Evolutionary conservation across 1,140 invertebrate genomes (phyloP).

Genomic region (Muscidifurax raptorellus): DNA sequence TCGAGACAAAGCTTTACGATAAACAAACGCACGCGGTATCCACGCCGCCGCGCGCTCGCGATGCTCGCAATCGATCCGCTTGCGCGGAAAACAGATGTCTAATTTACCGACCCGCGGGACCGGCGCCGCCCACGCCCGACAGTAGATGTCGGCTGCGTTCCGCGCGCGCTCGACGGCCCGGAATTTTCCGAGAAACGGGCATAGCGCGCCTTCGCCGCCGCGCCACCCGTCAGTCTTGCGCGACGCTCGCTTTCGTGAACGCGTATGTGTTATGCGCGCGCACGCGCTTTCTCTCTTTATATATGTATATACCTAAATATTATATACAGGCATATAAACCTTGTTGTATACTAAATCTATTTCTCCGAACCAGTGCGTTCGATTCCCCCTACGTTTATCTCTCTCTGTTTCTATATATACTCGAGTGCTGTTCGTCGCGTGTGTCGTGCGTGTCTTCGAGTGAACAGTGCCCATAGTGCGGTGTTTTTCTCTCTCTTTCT

Average conservation of each 20-base stretch:
- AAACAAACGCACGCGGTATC: slow-evolving; percentile 33
- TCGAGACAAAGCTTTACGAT: too few species aligned
- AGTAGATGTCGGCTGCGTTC: slow-evolving; percentile 23
- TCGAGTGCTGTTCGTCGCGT: background rate
- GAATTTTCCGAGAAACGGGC: slow-evolving; percentile 49
- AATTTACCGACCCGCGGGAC: slow-evolving; percentile 21
- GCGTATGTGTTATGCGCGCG: slow-evolving; percentile 13
- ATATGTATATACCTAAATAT: background rate
- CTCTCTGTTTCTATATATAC: background rate
- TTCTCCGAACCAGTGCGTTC: background rate
- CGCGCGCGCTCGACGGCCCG: background rate
- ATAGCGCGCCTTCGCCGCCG: slow-evolving; percentile 31
- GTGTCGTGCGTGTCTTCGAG: background rate
- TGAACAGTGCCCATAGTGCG: background rate
- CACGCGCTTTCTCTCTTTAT: background rate
- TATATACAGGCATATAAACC: background rate
- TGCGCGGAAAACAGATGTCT: background rate
- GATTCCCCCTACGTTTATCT: background rate
- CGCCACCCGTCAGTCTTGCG: slow-evolving; percentile 43
- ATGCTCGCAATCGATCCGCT: background rate
- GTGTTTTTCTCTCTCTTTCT: background rate
- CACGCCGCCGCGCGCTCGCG: background rate
- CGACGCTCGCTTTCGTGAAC: slow-evolving; percentile 47
- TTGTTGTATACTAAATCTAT: too few species aligned
- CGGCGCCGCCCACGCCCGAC: background rate